Percentiles rank a stretch among this genome's conserved stretches.
Conservation (phyloP, 2,888 invertebrate genomes). For the Agrotis clavis region DNA sequence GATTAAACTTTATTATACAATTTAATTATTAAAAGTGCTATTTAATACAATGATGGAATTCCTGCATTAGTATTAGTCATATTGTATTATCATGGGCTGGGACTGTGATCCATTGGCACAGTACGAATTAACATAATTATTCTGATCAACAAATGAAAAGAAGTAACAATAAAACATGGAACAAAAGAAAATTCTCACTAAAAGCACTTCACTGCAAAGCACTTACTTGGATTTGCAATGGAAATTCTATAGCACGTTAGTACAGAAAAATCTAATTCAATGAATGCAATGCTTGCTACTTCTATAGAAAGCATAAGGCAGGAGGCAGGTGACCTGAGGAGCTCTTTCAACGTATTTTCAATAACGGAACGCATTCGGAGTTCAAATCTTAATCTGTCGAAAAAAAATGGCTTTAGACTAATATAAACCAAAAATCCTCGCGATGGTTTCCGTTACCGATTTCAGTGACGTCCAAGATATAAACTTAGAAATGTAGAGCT, state of each 20-base stretch:
- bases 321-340: not conserved
- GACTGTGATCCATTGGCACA: not conserved
- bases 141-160: not conserved
- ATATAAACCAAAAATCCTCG: no score
- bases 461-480: no score
- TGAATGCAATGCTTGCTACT: not conserved
- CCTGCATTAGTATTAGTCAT: constrained; percentile 23
- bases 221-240: constrained; percentile 33
- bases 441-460: no score
- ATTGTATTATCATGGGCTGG: constrained; percentile 14
- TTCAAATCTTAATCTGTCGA: no score
- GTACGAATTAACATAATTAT: not conserved
- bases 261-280: not conserved
- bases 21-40: constrained; percentile 12
- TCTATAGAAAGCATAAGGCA: not conserved
- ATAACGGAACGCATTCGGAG: not conserved
- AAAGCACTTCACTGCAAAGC: constrained; percentile 15
- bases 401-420: no score
- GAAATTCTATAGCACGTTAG: constrained; percentile 13
- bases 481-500: no score
- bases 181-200: constrained; percentile 11
- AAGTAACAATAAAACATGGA: not conserved
- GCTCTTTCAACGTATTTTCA: not conserved
- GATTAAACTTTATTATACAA: constrained; percentile 11
- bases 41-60: constrained; percentile 24